Evolutionary conservation across 35 echinoderm and acorn worm species (phyloP).

Genomic region (Ophioderma brevispina): DNA sequence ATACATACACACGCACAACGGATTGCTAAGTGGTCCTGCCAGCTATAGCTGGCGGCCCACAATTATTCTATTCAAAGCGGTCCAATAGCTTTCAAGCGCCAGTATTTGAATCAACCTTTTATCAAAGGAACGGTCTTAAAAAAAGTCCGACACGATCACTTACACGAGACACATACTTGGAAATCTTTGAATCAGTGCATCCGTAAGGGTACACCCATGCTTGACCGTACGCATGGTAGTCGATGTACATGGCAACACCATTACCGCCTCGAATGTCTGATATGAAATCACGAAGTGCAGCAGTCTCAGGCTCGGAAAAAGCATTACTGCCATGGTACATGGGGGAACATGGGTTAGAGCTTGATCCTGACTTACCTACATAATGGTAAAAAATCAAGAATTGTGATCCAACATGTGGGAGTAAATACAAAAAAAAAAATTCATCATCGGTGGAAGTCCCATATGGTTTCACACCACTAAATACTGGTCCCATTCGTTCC

Average conservation of each 20-base stretch:
- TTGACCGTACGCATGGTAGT: constrained; percentile 62
- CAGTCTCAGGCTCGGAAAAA: constrained; percentile 36
- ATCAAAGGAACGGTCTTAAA: too few species aligned
- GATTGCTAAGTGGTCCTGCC: too few species aligned
- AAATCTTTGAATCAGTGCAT: too few species aligned
- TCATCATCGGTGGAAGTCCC: not conserved
- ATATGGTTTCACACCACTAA: too few species aligned
- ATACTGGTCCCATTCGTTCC: too few species aligned
- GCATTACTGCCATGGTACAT: constrained; percentile 12
- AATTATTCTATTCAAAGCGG: too few species aligned
- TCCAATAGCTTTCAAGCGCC: too few species aligned
- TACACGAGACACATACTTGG: too few species aligned
- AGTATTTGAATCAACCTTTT: too few species aligned
- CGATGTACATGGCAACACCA: constrained; percentile 44
- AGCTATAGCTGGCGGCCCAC: too few species aligned
- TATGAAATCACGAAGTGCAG: not conserved
- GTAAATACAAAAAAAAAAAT: not conserved
- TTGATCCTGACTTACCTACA: not conserved
- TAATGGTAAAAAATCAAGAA: not conserved
- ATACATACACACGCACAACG: too few species aligned
- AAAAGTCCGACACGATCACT: too few species aligned
- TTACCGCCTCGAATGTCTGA: not conserved
- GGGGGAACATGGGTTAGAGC: not conserved
- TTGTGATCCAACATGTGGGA: not conserved
- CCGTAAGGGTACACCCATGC: constrained; percentile 59